Evolutionary conservation across 2,113 vertebrate species (phyloP).

Genomic region (Kryptolebias marmoratus): DNA sequence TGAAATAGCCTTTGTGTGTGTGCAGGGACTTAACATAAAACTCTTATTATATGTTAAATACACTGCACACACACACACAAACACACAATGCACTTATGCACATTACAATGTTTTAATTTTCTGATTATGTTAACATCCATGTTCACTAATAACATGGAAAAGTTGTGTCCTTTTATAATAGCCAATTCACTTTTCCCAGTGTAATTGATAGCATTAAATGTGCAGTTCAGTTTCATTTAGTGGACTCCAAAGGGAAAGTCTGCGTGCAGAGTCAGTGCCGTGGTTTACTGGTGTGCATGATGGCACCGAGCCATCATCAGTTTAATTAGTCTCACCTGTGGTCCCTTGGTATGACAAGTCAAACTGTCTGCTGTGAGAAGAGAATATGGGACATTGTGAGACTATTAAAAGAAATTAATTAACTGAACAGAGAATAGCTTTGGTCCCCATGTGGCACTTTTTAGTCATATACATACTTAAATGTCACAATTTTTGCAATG

Average conservation of each 20-base stretch:
- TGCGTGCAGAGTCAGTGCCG: slow-evolving; percentile 16
- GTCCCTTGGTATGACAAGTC: neutral
- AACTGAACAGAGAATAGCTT: neutral
- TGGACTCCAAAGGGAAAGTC: neutral
- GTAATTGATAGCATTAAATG: slow-evolving; percentile 7
- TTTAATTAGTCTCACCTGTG: slow-evolving; percentile 27
- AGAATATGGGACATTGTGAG: neutral
- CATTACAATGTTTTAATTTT: neutral
- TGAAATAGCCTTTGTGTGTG: neutral
- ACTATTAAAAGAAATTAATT: slow-evolving; percentile 1
- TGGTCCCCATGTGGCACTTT: too few species aligned
- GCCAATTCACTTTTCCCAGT: neutral
- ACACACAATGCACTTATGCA: neutral
- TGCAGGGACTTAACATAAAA: neutral
- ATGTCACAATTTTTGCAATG: neutral
- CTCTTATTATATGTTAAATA: neutral
- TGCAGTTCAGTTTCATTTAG: neutral
- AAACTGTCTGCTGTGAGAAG: neutral
- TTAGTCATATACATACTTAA: neutral
- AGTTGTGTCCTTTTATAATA: neutral
- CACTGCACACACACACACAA: neutral
- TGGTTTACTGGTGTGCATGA: slow-evolving; percentile 4
- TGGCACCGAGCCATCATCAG: slow-evolving; percentile 15
- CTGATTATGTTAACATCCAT: neutral
- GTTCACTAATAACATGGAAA: slow-evolving; percentile 6